Base-by-base conservation (phyloP, 2,888 invertebrate genomes). In the Epirrhoe tristata region DNA sequence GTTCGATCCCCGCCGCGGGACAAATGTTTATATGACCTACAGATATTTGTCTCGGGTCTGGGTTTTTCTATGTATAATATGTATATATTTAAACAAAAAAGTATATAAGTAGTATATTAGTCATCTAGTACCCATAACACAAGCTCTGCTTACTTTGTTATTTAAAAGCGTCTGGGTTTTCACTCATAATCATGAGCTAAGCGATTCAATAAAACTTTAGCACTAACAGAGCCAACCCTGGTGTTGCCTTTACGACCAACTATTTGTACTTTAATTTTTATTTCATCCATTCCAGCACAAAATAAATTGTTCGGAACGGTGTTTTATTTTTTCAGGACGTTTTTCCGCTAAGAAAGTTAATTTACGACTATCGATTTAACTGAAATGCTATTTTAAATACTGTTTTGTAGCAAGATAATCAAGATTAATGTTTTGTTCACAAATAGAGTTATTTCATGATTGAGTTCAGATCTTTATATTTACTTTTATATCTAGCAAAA, bases 181-280 rank as follows among this genome's bases (percentile, higher is more conserved):
- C 31, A 51, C 48, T 57, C 57, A 53, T 67, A 65, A 63, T 63
- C 39, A 59, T 52, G 46, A 65, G 46, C 54, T 69, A 59, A 65
- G 34, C 53, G 55, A 65, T 68, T 65, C 50, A 61, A 60, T 63
- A 63, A 69, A 66, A 66, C 59, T 66, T 58, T 43, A 52, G 60
- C 43, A 52, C 36, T 58, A 57, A 51, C 53, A 31, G 63, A 63
- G 66, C 10, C 68, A 72, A 52, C 74, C 72, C 72, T 74, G 52
- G 57, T 55, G 56, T 34, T 56, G 59, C 66, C 67, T 70, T 64
- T 62, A 67, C 55, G 65, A 65, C 58, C 55, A 66, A 67, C 67
- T 70, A 61, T 67, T 64, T 69, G 63, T 70, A 56, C 57, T 70
- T 65, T 69, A 70, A 71, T 71, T 74, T 68, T 71, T 68, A 72